phyloP scores from a whole-genome alignment of 1,140 invertebrate species.

The Drosophila watanabei region DNA sequence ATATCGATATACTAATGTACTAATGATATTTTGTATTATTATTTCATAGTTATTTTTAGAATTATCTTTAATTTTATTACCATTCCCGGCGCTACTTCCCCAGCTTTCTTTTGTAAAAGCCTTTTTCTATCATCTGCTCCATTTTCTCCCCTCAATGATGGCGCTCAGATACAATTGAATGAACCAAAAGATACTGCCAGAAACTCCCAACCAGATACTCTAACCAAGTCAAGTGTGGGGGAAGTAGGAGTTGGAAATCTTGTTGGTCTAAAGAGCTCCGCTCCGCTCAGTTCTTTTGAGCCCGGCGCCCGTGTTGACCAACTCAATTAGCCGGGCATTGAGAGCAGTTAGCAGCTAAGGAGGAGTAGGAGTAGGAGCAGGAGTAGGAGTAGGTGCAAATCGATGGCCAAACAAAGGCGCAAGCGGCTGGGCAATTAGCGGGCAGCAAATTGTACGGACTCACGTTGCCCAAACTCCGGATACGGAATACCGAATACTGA shows the following conservation, averaged over 20 bases:
- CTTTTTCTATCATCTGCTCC: neutral
- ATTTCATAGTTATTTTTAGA: neutral
- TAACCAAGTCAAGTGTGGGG: neutral
- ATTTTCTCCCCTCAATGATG: neutral
- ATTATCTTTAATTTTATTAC: accelerated
- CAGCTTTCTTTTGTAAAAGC: neutral
- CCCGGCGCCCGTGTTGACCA: conserved; percentile 64
- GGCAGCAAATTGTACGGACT: conserved; percentile 37
- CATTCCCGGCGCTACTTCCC: too few relatives aligned
- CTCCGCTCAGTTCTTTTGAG: neutral
- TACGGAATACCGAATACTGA: neutral
- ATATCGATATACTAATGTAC: too few relatives aligned
- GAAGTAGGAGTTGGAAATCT: conserved; percentile 11
- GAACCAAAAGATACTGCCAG: neutral
- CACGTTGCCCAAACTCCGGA: neutral
- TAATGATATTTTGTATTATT: neutral
- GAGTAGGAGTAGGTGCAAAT: conserved; percentile 61
- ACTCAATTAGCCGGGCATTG: conserved; percentile 74
- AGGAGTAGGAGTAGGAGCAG: conserved; percentile 17
- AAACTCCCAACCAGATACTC: neutral
- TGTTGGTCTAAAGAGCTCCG: neutral
- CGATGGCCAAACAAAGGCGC: conserved; percentile 70
- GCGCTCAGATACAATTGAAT: neutral
- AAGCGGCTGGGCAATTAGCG: conserved; percentile 76
- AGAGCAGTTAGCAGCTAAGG: conserved; percentile 72